A percentile compares a stretch with the other conserved stretches of the same genome.
Evolutionary conservation across 2,888 invertebrate species (phyloP).

Genomic region (Apotomis turbidana): DNA sequence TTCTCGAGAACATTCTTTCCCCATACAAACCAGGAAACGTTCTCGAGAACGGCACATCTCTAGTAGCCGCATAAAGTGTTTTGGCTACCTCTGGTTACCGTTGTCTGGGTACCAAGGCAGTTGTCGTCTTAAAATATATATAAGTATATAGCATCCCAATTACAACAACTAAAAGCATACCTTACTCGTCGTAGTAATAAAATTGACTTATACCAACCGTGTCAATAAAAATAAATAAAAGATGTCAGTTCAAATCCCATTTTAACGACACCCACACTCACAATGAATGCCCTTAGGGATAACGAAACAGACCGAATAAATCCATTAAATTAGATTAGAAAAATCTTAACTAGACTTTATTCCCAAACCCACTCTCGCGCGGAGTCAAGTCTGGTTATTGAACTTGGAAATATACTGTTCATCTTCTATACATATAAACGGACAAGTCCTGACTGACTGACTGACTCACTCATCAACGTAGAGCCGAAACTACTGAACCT

Average conservation of each 20-base stretch:
- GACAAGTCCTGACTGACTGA: too few relatives aligned
- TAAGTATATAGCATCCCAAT: too few relatives aligned
- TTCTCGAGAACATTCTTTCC: too few relatives aligned
- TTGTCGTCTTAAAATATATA: too few relatives aligned
- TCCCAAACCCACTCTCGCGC: constrained; percentile 10
- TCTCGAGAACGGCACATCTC: too few relatives aligned
- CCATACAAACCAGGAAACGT: too few relatives aligned
- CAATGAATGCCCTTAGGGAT: not conserved
- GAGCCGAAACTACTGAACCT: too few relatives aligned
- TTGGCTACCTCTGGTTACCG: too few relatives aligned
- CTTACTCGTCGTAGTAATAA: not conserved
- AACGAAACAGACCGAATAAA: not conserved
- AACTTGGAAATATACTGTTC: constrained; percentile 2
- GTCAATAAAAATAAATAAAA: not conserved
- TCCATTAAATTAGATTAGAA: constrained; percentile 6
- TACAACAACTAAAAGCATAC: not conserved
- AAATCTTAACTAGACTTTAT: constrained; percentile 21
- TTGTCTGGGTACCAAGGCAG: too few relatives aligned
- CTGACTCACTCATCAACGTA: too few relatives aligned
- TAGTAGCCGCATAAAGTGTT: too few relatives aligned
- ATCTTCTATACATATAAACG: not conserved
- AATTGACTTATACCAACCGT: not conserved
- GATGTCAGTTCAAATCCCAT: not conserved
- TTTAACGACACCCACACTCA: not conserved
- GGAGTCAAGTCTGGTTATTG: constrained; percentile 3